phyloP scores from a whole-genome alignment of 2,888 invertebrate species.

The Melitaea athalia region DNA sequence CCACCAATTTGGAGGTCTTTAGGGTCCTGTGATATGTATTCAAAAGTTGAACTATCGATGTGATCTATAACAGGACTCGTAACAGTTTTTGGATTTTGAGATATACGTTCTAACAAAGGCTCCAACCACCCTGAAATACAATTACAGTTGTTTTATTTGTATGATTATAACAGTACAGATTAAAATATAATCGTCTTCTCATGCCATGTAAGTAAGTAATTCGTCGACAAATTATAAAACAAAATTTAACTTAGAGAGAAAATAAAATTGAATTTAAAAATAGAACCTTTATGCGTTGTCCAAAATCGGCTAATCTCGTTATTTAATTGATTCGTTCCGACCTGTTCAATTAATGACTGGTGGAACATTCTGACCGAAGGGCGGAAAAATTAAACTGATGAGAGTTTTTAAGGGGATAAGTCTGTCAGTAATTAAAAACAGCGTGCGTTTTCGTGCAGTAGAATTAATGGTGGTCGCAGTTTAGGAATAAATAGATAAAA shows the following conservation, averaged over 20 bases:
- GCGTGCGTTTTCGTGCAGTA: no score
- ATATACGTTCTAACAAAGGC: slow-evolving; percentile 91
- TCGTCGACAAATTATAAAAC: no score
- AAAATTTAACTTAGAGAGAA: no score
- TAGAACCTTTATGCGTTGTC: background rate
- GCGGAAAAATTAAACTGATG: background rate
- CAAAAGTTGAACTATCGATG: slow-evolving; percentile 93
- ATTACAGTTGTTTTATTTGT: background rate
- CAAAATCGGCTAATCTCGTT: background rate
- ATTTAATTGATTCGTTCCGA: background rate
- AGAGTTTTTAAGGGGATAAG: no score
- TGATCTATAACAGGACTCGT: slow-evolving; percentile 96
- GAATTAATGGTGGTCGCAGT: no score
- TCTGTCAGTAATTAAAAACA: background rate
- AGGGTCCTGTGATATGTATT: slow-evolving; percentile 90
- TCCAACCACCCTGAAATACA: slow-evolving; percentile 90
- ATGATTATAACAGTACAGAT: no score
- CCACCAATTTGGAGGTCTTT: slow-evolving; percentile 91
- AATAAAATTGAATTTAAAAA: background rate
- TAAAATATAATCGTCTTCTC: no score
- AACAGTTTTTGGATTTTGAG: slow-evolving; percentile 87
- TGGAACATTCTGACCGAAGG: background rate
- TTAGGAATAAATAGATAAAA: background rate
- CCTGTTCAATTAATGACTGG: background rate
- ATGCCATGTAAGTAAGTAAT: no score